phyloP scores from a whole-genome alignment of 2,797 vertebrate genomes.

The Sciurus carolinensis region DNA sequence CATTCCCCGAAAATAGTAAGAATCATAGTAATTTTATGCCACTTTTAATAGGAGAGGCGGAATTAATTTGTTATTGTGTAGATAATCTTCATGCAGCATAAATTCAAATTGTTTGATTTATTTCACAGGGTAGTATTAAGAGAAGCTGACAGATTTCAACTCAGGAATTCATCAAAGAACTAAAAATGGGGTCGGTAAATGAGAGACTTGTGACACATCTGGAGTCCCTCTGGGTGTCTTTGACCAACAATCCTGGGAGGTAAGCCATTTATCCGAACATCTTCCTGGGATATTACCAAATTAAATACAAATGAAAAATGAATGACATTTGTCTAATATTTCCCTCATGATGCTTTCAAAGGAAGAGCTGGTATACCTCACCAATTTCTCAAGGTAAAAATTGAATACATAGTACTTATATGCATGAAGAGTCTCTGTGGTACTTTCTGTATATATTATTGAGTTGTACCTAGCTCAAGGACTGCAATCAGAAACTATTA shows the following conservation, averaged over 20 bases:
- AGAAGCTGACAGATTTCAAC: slow-evolving; percentile 94
- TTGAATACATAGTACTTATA: slow-evolving; percentile 62
- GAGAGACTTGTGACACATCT: slow-evolving; percentile 96
- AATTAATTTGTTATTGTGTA: slow-evolving; percentile 49
- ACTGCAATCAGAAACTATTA: too few relatives aligned
- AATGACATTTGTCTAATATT: slow-evolving; percentile 38
- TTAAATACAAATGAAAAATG: slow-evolving; percentile 65
- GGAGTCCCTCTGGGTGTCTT: slow-evolving; percentile 96
- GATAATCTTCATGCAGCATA: slow-evolving; percentile 29
- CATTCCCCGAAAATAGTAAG: not conserved
- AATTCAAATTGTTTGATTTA: slow-evolving; percentile 60
- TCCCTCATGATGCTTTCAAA: not conserved
- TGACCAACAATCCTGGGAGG: slow-evolving; percentile 99
- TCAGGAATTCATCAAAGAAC: slow-evolving; percentile 96
- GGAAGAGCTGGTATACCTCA: slow-evolving; percentile 65
- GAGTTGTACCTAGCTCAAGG: too few relatives aligned
- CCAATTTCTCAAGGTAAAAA: slow-evolving; percentile 70
- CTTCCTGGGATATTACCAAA: slow-evolving; percentile 66
- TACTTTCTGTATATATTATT: too few relatives aligned
- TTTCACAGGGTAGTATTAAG: slow-evolving; percentile 94
- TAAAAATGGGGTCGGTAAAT: slow-evolving; percentile 94
- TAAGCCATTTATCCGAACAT: slow-evolving; percentile 85
- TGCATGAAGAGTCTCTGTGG: not conserved
- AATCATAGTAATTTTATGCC: not conserved
- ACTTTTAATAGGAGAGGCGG: not conserved